Evolutionary conservation across 2,113 vertebrate genomes (phyloP).

Genomic region (Fregata magnificens): DNA sequence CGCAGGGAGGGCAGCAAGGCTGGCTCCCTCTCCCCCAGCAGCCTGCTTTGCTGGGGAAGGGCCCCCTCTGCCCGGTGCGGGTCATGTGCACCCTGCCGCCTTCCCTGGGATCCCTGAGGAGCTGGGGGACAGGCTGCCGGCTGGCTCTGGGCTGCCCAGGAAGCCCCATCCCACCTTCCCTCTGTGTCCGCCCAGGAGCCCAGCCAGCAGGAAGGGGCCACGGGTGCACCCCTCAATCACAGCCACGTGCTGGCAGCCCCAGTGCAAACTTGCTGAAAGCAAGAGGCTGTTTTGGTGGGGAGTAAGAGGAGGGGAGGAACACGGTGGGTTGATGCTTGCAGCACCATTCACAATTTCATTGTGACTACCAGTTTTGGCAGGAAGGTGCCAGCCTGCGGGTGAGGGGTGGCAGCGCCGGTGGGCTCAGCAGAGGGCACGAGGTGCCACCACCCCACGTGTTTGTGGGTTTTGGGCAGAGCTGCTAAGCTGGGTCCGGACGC

Average conservation of each 20-base stretch:
- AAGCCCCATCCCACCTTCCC: neutral
- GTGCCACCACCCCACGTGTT: neutral
- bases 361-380: neutral
- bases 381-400: neutral
- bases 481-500: neutral
- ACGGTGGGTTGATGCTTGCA: neutral
- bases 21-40: neutral
- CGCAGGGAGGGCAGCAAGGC: neutral
- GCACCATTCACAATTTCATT: neutral
- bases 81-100: accelerated
- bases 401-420: accelerated
- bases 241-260: accelerated
- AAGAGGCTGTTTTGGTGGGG: neutral
- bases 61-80: neutral
- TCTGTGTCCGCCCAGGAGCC: accelerated
- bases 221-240: neutral
- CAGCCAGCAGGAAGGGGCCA: neutral
- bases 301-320: neutral
- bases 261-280: neutral
- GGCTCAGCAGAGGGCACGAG: neutral
- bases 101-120: neutral
- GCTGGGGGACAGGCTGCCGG: neutral
- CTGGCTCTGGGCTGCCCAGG: neutral
- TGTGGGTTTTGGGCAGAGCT: neutral
- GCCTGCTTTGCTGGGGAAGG: neutral